Evolutionary conservation across 2,888 invertebrate genomes (phyloP), one percentile per base, ranked within the genome.

Genomic region (Micropterix aruncella): DNA sequence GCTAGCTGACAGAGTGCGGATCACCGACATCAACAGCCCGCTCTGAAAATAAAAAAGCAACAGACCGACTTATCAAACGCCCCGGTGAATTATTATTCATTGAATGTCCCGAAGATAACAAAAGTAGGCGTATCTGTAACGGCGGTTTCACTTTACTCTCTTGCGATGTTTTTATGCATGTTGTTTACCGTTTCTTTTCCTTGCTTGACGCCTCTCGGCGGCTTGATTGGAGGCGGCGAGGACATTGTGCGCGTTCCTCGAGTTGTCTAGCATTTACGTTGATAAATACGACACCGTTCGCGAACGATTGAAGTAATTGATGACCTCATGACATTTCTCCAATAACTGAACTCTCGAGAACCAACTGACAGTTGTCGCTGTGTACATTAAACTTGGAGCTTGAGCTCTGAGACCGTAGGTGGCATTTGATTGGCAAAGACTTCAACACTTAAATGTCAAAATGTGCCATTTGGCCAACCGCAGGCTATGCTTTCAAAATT

Each of bases 1-100:
- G 68, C 92, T 92, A 5, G 93, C 87, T 18, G 94, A 94, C 47
- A 97, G 66, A 1, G 94, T 92, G 51, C 94, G 80, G 52, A 97
- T 94, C 40, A 97, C 94, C 46, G 92, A 90, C 81, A 96, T 95
- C 53, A 97, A 70, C 46, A 89, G 73, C 45, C 89, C 87, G 60
- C 85, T 85, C 88, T 88, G 62, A 18, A 44, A 51, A n/a, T n/a
- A n/a, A n/a, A n/a, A n/a, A n/a, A n/a, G n/a, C n/a, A n/a, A n/a
- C n/a, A n/a, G n/a, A n/a, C n/a, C n/a, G n/a, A n/a, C n/a, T n/a
- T n/a, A n/a, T 7, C 44, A 18, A 19, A n/a, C n/a, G n/a, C n/a
- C n/a, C n/a, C n/a, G n/a, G n/a, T n/a, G n/a, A n/a, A 17, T 42
- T n/a, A 18, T 15, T 14, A 43, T 40, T 38, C 36, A 41, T 16